These are phyloP conservation scores for Nipponacmea schrenckii DNA, from an alignment of 2,888 invertebrate genomes.

Conservation along the genomic window DNA sequence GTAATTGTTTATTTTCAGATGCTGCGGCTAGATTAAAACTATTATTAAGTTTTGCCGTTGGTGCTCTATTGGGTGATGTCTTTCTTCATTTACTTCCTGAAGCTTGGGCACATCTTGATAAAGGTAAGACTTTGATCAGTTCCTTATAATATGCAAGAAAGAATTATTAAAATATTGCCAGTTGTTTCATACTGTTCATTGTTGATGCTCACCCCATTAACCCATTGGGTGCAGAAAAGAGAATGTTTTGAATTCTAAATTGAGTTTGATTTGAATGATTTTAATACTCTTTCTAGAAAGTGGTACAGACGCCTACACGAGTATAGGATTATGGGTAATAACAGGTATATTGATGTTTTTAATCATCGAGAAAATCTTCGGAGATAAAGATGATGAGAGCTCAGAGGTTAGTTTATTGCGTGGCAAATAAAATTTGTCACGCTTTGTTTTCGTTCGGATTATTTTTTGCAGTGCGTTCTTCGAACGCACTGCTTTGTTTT, in stretches of 20 bases:
- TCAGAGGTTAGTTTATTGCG: too few species aligned
- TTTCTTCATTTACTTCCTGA: slow-evolving; percentile 95
- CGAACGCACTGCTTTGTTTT: too few species aligned
- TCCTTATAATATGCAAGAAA: too few species aligned
- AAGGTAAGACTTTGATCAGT: slow-evolving; percentile 45
- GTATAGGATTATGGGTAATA: slow-evolving; percentile 79
- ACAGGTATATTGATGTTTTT: slow-evolving; percentile 89
- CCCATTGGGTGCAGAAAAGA: too few species aligned
- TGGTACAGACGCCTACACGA: slow-evolving; percentile 49
- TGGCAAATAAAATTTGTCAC: too few species aligned
- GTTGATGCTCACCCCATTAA: too few species aligned
- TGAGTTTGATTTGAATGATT: neutral
- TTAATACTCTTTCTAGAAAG: slow-evolving; percentile 34
- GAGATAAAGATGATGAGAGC: slow-evolving; percentile 46
- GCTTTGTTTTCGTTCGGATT: too few species aligned
- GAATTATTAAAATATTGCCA: too few species aligned
- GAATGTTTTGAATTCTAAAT: neutral
- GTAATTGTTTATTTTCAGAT: slow-evolving; percentile 44
- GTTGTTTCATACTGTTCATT: too few species aligned
- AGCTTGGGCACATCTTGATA: slow-evolving; percentile 82
- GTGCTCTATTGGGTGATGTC: slow-evolving; percentile 93
- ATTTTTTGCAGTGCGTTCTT: too few species aligned
- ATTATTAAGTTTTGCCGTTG: slow-evolving; percentile 93
- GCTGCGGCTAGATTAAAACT: slow-evolving; percentile 68
- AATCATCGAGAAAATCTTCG: slow-evolving; percentile 83